Base-by-base conservation (phyloP, 2,797 vertebrate genomes). In the Dipus sagitta region DNA sequence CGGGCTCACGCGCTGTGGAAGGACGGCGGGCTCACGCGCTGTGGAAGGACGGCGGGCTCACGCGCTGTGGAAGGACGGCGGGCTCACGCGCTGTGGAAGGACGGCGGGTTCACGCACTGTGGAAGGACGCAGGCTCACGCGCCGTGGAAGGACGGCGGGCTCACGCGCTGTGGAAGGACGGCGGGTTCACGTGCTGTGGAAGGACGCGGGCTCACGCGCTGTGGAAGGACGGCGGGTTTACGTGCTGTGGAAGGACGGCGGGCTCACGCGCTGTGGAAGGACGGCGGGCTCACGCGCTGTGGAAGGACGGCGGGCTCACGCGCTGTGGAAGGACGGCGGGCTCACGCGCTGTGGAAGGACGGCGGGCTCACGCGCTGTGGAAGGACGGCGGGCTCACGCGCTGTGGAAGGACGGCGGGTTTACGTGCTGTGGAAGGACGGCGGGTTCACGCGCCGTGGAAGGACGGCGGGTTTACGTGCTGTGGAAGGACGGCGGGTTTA, bases 91-190 rank as follows among this genome's bases (percentile, higher is more conserved):
- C 32, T 1, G 20, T 26, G 3, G 80, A 38, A 21, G 70, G 21
- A 28, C 2, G n/a, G n/a, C 1, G 0, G 21, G 60, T 65, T 9
- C 6, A 83, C 30, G 4, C 0, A 60, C 38, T 4, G 13, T 0
- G 79, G 21, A n/a, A n/a, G n/a, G n/a, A n/a, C n/a, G n/a, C n/a
- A n/a, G n/a, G n/a, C n/a, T n/a, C n/a, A n/a, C n/a, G n/a, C n/a
- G 24, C 32, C 1, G 20, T 26, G 3, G 80, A 38, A 21, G 70
- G 21, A 28, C 2, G n/a, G n/a, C 1, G 0, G 21, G 60, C 71
- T 9, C 6, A 83, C 30, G 4, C 0, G 67, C 38, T 4, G 13
- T 0, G 79, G 21, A n/a, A n/a, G n/a, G n/a, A n/a, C n/a, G n/a
- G n/a, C n/a, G n/a, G n/a, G n/a, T n/a, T n/a, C n/a, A n/a, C n/a